Conservation (phyloP, 2,888 invertebrate species). For the Sphecodes monilicornis region DNA sequence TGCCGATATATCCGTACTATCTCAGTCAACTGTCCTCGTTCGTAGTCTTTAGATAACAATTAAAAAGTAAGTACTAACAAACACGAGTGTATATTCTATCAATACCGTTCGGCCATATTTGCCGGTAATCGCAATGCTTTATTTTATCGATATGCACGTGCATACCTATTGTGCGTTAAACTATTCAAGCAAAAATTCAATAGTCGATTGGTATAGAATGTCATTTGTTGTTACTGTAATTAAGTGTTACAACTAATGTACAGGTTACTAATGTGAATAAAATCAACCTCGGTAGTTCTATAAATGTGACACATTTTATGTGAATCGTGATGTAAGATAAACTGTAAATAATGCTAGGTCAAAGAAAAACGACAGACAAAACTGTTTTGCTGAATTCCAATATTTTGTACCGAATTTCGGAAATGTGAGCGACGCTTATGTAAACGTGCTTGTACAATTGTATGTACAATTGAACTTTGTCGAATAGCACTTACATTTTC, state of each 20-base stretch:
- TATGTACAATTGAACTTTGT: neutral
- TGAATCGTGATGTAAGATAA: neutral
- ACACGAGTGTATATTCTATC: neutral
- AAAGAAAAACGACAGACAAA: neutral
- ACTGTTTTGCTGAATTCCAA: neutral
- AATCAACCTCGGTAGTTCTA: neutral
- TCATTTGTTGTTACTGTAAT: neutral
- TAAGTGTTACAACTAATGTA: neutral
- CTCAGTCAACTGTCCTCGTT: neutral
- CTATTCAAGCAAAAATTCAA: neutral
- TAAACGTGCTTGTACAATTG: neutral
- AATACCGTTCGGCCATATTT: constrained; percentile 33
- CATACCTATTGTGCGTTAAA: constrained; percentile 8
- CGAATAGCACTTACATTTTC: too few species aligned
- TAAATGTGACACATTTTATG: neutral
- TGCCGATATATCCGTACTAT: neutral
- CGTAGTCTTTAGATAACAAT: neutral
- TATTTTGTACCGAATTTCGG: neutral
- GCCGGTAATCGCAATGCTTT: constrained; percentile 39
- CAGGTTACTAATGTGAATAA: neutral
- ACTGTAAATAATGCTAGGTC: constrained; percentile 4
- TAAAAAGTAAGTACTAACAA: constrained; percentile 37
- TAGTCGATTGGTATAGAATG: constrained; percentile 14
- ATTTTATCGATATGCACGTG: constrained; percentile 38
- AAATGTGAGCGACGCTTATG: neutral